A percentile compares a stretch with the other conserved stretches of the same genome.
phyloP scores from a whole-genome alignment of 2,888 invertebrate genomes.

The Sphaerophoria rueppellii region DNA sequence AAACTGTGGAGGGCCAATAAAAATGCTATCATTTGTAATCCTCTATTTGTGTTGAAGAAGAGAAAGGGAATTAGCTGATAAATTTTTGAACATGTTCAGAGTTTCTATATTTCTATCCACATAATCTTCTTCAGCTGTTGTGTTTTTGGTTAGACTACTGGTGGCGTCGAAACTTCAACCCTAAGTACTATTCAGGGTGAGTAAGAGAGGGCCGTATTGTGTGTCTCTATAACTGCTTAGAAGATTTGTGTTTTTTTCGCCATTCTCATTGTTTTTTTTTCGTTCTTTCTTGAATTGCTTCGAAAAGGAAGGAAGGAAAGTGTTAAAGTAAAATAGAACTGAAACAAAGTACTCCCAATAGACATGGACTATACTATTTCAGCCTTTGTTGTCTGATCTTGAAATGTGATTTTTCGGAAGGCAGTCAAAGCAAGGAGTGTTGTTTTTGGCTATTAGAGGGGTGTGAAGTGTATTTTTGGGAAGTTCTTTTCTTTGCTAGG shows the following conservation, averaged over 20 bases:
- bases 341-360: slow-evolving; percentile 29
- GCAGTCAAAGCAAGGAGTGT: neutral
- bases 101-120: slow-evolving; percentile 8
- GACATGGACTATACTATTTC: slow-evolving; percentile 24
- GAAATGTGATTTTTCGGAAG: neutral
- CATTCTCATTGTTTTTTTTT: neutral
- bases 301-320: slow-evolving; percentile 7
- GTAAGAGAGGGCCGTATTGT: neutral
- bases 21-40: slow-evolving; percentile 63
- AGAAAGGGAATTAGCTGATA: slow-evolving; percentile 27
- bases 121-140: slow-evolving; percentile 33
- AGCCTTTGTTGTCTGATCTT: slow-evolving; percentile 6
- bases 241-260: slow-evolving; percentile 44
- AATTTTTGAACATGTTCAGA: slow-evolving; percentile 61
- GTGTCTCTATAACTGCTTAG: neutral
- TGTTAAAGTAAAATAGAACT: slow-evolving; percentile 49
- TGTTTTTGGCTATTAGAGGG: neutral
- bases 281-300: neutral
- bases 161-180: neutral
- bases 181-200: slow-evolving; percentile 32
- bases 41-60: slow-evolving; percentile 10
- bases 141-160: neutral
- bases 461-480: too few relatives aligned
- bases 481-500: too few relatives aligned
- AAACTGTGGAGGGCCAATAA: slow-evolving; percentile 66